These are phyloP conservation scores for Todiramphus chloris DNA, from an alignment of 2,113 vertebrate genomes.

Conservation along the genomic window DNA sequence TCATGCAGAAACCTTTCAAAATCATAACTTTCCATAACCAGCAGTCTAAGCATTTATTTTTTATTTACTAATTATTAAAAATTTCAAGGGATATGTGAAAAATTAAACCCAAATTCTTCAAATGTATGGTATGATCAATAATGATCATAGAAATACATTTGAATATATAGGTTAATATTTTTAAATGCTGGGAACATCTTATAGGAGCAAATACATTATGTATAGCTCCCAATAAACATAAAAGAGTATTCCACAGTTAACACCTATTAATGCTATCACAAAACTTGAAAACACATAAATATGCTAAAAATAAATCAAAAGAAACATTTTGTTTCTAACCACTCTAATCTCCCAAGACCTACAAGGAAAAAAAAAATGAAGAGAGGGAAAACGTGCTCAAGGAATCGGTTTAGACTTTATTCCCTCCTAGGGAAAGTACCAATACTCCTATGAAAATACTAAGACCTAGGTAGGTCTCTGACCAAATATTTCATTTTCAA, in stretches of 20 bases:
- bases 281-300: neutral
- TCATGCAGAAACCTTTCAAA: neutral
- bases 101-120: neutral
- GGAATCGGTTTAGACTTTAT: neutral
- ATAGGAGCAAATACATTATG: neutral
- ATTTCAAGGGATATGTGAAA: neutral
- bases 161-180: neutral
- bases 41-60: neutral
- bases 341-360: fast-evolving
- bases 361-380: neutral
- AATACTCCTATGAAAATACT: neutral
- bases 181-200: neutral
- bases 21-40: neutral
- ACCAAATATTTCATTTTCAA: neutral
- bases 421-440: neutral
- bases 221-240: neutral
- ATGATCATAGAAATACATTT: neutral
- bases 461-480: neutral
- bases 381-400: neutral
- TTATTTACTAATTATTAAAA: neutral
- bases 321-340: neutral
- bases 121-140: neutral
- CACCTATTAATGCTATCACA: neutral
- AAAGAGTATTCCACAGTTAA: neutral
- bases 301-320: neutral